A percentile compares a stretch with the other conserved stretches of the same genome.
Evolutionary conservation across 1,140 invertebrate genomes (phyloP).

Genomic region (Microplitis mediator): DNA sequence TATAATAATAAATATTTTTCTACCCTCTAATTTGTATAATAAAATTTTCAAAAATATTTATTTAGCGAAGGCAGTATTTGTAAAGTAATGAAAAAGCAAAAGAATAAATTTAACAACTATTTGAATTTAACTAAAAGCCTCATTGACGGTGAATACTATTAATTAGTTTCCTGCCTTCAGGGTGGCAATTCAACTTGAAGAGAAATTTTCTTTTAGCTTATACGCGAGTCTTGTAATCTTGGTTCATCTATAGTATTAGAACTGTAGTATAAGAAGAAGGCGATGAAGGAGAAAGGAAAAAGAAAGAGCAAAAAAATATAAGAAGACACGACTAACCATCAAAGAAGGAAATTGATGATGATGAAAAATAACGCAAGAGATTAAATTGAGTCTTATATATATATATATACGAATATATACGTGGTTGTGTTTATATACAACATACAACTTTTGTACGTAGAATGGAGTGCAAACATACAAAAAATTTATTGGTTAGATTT

Average conservation of each 20-base stretch:
- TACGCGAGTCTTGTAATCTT: not conserved
- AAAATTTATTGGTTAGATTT: no score
- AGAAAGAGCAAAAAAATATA: not conserved
- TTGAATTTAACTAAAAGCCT: not conserved
- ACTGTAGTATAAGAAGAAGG: not conserved
- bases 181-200: not conserved
- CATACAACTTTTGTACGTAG: not conserved
- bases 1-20: no score
- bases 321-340: not conserved
- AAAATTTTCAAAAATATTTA: not conserved
- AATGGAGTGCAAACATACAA: not conserved
- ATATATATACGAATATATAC: no score
- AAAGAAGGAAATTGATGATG: slow-evolving; percentile 7
- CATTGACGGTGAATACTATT: not conserved
- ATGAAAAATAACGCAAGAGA: not conserved
- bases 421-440: not conserved
- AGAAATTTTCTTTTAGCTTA: not conserved
- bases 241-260: not conserved
- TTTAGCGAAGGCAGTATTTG: no score
- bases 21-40: no score
- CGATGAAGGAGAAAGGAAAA: not conserved
- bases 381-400: not conserved
- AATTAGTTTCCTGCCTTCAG: not conserved
- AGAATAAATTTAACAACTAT: not conserved
- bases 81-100: not conserved